Percentiles rank a stretch among this genome's conserved stretches.
Evolutionary conservation across 1,140 invertebrate species (phyloP).

Genomic region (Drosophila tsacasi): DNA sequence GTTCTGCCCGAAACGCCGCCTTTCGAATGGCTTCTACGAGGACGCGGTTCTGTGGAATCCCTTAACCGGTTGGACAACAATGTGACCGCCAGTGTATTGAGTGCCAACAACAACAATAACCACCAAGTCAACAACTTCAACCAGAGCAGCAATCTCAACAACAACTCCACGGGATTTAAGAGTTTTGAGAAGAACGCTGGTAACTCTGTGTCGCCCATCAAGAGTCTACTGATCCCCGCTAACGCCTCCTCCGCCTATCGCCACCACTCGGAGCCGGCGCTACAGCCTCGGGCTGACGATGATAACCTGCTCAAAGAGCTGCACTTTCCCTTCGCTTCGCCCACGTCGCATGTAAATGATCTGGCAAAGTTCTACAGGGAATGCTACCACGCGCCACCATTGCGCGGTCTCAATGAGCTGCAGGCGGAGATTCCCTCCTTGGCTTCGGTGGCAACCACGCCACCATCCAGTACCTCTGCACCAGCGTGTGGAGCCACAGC

Average conservation of each 20-base stretch:
- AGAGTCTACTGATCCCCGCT: constrained; percentile 76
- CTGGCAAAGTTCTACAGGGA: constrained; percentile 92
- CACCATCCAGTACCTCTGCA: constrained; percentile 86
- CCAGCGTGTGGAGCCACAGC: constrained; percentile 30
- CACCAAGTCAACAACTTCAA: constrained; percentile 32
- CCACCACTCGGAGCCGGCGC: constrained; percentile 61
- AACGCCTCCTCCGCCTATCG: constrained; percentile 48
- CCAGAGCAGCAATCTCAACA: constrained; percentile 59
- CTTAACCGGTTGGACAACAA: constrained; percentile 74
- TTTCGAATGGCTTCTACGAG: constrained; percentile 88
- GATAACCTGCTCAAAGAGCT: constrained; percentile 78
- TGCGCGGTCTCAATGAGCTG: constrained; percentile 88
- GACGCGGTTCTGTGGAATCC: constrained; percentile 75
- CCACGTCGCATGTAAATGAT: constrained; percentile 87
- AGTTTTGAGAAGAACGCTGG: constrained; percentile 71
- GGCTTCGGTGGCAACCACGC: constrained; percentile 9
- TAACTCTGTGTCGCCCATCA: constrained; percentile 69
- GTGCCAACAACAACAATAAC: constrained; percentile 82
- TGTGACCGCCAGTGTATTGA: constrained; percentile 35
- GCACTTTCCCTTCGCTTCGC: constrained; percentile 87
- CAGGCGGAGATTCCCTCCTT: constrained; percentile 49
- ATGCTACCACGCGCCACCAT: constrained; percentile 91
- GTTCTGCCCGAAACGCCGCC: constrained; percentile 89
- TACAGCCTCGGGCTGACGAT: constrained; percentile 61
- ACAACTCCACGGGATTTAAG: constrained; percentile 72